Conservation (phyloP, 2,113 vertebrate species). For the Chaenogobius annularis region DNA sequence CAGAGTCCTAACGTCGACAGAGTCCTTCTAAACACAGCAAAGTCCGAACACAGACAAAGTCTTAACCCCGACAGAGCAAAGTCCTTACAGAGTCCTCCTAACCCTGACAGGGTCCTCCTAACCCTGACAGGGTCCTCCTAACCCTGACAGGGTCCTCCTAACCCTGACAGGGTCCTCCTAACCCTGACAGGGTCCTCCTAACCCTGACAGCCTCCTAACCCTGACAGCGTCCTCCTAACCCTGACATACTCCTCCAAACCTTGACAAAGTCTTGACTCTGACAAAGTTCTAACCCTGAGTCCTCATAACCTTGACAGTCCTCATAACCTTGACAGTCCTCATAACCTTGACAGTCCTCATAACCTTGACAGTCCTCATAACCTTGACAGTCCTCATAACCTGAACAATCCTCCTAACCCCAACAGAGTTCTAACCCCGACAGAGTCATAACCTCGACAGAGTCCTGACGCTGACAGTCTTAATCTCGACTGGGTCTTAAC, state of each 20-base stretch:
- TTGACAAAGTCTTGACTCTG: neutral
- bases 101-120: constrained; percentile 39
- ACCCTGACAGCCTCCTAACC: neutral
- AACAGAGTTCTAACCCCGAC: constrained; percentile 31
- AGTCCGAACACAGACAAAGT: neutral
- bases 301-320: no score
- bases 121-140: no score
- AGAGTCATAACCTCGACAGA: neutral
- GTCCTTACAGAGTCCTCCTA: neutral
- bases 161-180: neutral
- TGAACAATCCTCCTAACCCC: neutral
- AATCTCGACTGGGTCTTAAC: constrained; percentile 49
- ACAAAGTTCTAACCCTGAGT: constrained; percentile 24
- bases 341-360: no score
- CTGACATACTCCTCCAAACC: constrained; percentile 29
- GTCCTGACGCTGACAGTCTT: neutral
- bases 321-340: no score
- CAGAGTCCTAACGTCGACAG: no score
- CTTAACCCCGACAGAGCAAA: constrained; percentile 34
- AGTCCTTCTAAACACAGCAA: no score
- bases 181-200: constrained; percentile 33
- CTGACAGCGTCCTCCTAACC: constrained; percentile 13
- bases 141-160: neutral
- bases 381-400: constrained; percentile 30
- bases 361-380: constrained; percentile 3